A percentile compares a stretch with the other conserved stretches of the same genome.
Evolutionary conservation across 2,888 invertebrate genomes (phyloP).

Genomic region (Leptopilina myrica): DNA sequence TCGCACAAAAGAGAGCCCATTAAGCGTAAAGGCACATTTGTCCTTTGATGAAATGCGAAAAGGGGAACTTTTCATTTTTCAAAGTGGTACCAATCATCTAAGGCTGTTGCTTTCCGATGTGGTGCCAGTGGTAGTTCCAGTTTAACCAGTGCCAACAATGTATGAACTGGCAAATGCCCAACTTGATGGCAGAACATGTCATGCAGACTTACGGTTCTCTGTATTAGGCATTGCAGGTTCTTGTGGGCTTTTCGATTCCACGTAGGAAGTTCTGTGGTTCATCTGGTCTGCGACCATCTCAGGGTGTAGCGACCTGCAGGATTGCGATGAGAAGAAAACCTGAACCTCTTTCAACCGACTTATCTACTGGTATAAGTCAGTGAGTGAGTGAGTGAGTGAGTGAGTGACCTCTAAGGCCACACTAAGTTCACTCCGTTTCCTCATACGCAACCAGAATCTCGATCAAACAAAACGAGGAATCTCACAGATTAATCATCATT

Average conservation of each 20-base stretch:
- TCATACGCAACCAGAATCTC: slow-evolving; percentile 66
- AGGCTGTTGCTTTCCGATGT: neutral
- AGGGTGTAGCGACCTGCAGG: slow-evolving; percentile 49
- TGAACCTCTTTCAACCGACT: slow-evolving; percentile 41
- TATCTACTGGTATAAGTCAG: slow-evolving; percentile 46
- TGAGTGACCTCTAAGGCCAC: slow-evolving; percentile 68
- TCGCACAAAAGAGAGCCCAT: neutral
- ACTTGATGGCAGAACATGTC: slow-evolving; percentile 44
- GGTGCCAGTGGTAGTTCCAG: slow-evolving; percentile 8
- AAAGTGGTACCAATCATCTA: neutral
- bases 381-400: slow-evolving; percentile 55
- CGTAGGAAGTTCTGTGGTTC: slow-evolving; percentile 59
- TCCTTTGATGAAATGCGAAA: slow-evolving; percentile 57
- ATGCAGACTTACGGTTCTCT: slow-evolving; percentile 69
- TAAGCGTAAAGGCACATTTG: slow-evolving; percentile 49
- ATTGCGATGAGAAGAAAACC: slow-evolving; percentile 45
- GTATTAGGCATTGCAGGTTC: slow-evolving; percentile 73
- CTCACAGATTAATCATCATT: slow-evolving; percentile 40
- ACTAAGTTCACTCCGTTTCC: slow-evolving; percentile 62
- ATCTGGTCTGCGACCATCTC: slow-evolving; percentile 34
- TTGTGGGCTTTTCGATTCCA: slow-evolving; percentile 66
- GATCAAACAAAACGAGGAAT: slow-evolving; percentile 53
- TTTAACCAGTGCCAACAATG: slow-evolving; percentile 7
- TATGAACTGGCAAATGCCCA: slow-evolving; percentile 40
- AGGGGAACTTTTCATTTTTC: neutral